A percentile compares a stretch with the other conserved stretches of the same genome.
Evolutionary conservation across 2,888 invertebrate genomes (phyloP).

Genomic region (Campoplex capitator): DNA sequence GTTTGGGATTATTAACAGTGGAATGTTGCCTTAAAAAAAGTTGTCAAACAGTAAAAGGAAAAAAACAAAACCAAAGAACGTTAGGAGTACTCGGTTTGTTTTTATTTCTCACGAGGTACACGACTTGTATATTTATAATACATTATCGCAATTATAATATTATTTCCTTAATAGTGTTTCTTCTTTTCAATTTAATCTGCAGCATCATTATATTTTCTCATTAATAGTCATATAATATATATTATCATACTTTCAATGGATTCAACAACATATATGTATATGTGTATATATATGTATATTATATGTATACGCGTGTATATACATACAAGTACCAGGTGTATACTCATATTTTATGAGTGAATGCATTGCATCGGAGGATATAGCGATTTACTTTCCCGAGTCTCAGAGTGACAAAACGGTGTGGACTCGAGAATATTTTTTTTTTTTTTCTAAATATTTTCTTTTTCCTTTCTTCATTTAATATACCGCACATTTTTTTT

Average conservation of each 20-base stretch:
- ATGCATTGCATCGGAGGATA: constrained; percentile 80
- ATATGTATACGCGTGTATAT: constrained; percentile 77
- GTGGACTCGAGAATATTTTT: constrained; percentile 42
- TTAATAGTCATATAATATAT: constrained; percentile 78
- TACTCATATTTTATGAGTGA: constrained; percentile 78
- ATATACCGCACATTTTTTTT: constrained; percentile 37
- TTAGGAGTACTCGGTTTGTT: constrained; percentile 72
- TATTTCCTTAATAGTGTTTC: constrained; percentile 76
- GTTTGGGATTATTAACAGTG: no score
- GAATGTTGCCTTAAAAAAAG: no score
- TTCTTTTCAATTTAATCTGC: constrained; percentile 76
- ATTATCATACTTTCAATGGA: constrained; percentile 84
- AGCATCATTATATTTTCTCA: constrained; percentile 75
- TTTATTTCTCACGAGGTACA: constrained; percentile 83
- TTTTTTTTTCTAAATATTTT: constrained; percentile 25
- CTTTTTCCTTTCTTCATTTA: constrained; percentile 17
- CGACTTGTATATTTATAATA: constrained; percentile 80
- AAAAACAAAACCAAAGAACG: constrained; percentile 18
- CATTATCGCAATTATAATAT: constrained; percentile 82
- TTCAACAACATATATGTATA: constrained; percentile 84
- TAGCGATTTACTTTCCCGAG: constrained; percentile 75
- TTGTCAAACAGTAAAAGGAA: not conserved
- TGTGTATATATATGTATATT: constrained; percentile 77
- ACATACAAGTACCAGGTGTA: constrained; percentile 82
- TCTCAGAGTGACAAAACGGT: constrained; percentile 62